phyloP scores from a whole-genome alignment of 23 tunicate genomes.

The Styela clava region DNA sequence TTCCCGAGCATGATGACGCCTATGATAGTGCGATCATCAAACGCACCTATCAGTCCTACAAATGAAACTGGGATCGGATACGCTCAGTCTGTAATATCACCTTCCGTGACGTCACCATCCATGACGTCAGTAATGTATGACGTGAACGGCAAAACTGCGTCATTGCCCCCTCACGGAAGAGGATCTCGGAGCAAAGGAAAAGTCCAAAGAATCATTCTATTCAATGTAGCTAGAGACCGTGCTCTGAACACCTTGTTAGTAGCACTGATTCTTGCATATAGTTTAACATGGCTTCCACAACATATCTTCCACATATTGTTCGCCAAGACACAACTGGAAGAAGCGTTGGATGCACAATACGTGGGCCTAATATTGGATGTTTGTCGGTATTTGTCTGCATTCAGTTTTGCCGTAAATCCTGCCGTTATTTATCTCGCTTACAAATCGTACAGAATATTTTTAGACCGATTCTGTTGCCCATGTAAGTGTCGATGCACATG shows the following conservation, averaged over 20 bases:
- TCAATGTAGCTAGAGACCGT: conserved; percentile 53
- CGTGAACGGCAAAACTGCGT: conserved; percentile 40
- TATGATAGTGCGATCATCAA: conserved; percentile 17
- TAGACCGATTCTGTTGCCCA: conserved; percentile 50
- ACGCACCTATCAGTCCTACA: conserved; percentile 6
- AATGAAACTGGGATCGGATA: background rate
- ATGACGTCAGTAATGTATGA: conserved; percentile 43
- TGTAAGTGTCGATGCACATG: conserved; percentile 16
- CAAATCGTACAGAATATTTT: conserved; percentile 51
- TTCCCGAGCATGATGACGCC: conserved; percentile 28
- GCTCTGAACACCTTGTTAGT: conserved; percentile 56
- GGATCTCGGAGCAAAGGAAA: conserved; percentile 42
- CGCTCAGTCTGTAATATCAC: conserved; percentile 57
- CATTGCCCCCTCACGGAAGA: conserved; percentile 88
- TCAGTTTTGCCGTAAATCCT: conserved; percentile 66
- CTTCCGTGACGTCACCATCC: conserved; percentile 57
- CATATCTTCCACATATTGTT: conserved; percentile 46
- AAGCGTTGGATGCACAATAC: conserved; percentile 15
- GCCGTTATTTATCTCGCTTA: conserved; percentile 51
- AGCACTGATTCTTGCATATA: conserved; percentile 47
- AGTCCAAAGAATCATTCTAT: conserved; percentile 28
- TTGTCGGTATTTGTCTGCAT: conserved; percentile 40
- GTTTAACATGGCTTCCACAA: conserved; percentile 63
- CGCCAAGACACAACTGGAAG: conserved; percentile 40
- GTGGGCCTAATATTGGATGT: conserved; percentile 39